Evolutionary conservation across 2,888 invertebrate species (phyloP), one percentile per base, ranked within the genome.

Genomic region (Nemoura dubitans): DNA sequence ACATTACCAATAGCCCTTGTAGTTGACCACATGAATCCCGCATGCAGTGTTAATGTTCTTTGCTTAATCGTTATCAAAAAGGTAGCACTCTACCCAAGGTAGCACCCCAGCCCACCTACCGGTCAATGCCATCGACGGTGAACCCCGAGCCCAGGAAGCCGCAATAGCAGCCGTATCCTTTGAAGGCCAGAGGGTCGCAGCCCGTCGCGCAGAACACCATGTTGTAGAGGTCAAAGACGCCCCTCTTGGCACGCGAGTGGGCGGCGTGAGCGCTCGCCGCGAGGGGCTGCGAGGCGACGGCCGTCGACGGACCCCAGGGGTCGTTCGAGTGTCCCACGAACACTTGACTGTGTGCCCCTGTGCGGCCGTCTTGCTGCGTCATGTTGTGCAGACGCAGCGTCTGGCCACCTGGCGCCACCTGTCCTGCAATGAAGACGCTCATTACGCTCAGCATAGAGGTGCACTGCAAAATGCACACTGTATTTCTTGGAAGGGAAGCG

Each of bases 161-260:
- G 90, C 97, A 98, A 91, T 96, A 98, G 91, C 97, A 98, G 0
- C 97, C 97, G 90, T 98, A 97, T 14, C 97, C 97, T 91, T 97
- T 97, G 91, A 96, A 97, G 10, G 94, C 92, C 0, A 97, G 91
- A 0, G 97, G 97, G 90, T 97, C 95, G 90, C 98, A 98, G 2
- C 96, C 96, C 0, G 97, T 97, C 0, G 96, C 95, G 90, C 97
- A 97, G 87, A 94, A 94, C 88, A 98, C 93, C 97, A 97, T 97
- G 88, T 96, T 96, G 91, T 96, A 97, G 26, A 98, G 93, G 89
- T 97, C 95, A 16, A 95, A 91, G 0, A 97, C 96, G 77, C 96
- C 96, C 0, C 97, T 93, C 90, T 96, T 96, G 29, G 93, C 92
- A 16, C 97, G 88, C 42, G 89, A 87, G 2, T 88, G 86, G 28